Base-by-base conservation (phyloP, 1,140 invertebrate species). In the Magallana gigas region DNA sequence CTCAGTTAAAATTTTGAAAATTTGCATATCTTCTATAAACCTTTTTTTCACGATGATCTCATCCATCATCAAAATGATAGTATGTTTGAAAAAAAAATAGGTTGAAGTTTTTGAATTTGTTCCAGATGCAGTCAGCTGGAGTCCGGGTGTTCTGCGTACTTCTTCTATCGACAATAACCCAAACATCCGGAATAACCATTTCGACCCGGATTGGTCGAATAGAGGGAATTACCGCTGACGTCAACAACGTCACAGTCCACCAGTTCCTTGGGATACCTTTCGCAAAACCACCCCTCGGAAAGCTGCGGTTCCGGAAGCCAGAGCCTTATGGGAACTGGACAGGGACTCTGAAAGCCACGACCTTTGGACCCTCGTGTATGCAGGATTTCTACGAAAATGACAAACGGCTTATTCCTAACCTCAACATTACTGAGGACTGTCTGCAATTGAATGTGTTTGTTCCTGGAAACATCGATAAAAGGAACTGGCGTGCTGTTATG, bases 211-310 rank as follows among this genome's bases (percentile, higher is more conserved):
- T 76, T 18, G 68, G 68, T 11, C 23, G 23, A 29, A 76, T 76
- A 29, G 29, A 76, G 12, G 68, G 68, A 1, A 9, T 11, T 12
- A 36, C 68, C 9, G 68, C 68, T 29, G 23, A 29, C 12, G 68
- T 76, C 3, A 76, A 76, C 14, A 76, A 76, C 14, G 18, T 76
- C 23, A 76, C 4, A 11, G 76, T 89, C 48, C 83, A 87, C 57
- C 88, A 97, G 1, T 98, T 97, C 96, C 96, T 97, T 88, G 97
- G 97, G 16, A 98, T 98, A 86, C 98, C 98, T 3, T 98, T 97
- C 94, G 98, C 98, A 68, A 96, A 98, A 94, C 98, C 98, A 94
- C 98, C 98, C 1, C 86, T 98, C 56, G 98, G 98, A 93, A 96
- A 97, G 83, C 95, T 98, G 71, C 96, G 97, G 6, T 96, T 97